These are phyloP conservation scores for Rhabdophis nuchalis DNA, from an alignment of 2,797 vertebrate genomes.

Conservation along the genomic window DNA sequence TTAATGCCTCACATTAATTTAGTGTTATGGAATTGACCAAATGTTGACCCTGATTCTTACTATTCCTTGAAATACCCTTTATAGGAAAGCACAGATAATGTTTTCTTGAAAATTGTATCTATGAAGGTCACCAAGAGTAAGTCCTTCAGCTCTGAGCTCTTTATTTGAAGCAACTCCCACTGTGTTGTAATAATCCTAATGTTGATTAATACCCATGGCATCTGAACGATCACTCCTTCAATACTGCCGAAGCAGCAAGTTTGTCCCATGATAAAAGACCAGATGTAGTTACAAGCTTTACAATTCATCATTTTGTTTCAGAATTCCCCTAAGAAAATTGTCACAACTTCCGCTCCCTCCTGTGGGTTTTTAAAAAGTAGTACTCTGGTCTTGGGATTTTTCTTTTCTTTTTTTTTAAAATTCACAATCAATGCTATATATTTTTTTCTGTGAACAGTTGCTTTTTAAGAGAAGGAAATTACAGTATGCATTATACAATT, in stretches of 20 bases:
- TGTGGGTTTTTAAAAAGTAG: neutral
- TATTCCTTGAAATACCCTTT: neutral
- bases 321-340: slow-evolving; percentile 9
- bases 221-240: slow-evolving; percentile 26
- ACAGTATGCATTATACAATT: neutral
- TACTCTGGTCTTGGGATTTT: neutral
- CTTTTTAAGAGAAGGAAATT: slow-evolving; percentile 9
- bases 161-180: slow-evolving; percentile 18
- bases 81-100: slow-evolving; percentile 5
- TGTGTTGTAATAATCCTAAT: neutral
- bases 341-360: slow-evolving; percentile 7
- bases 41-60: neutral
- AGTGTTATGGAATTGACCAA: slow-evolving; percentile 22
- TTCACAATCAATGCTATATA: neutral
- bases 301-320: slow-evolving; percentile 28
- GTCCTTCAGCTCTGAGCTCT: neutral
- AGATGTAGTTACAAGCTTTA: slow-evolving; percentile 27
- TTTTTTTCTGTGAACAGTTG: slow-evolving; percentile 29
- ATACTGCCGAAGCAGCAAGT: slow-evolving; percentile 29
- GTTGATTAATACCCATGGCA: slow-evolving; percentile 22
- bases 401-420: neutral
- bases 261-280: slow-evolving; percentile 23
- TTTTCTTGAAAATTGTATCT: slow-evolving; percentile 15
- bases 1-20: slow-evolving; percentile 20
- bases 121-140: slow-evolving; percentile 8